Evolutionary conservation across 2,797 vertebrate species (phyloP).

Genomic region (Notoglanidium macrostoma): DNA sequence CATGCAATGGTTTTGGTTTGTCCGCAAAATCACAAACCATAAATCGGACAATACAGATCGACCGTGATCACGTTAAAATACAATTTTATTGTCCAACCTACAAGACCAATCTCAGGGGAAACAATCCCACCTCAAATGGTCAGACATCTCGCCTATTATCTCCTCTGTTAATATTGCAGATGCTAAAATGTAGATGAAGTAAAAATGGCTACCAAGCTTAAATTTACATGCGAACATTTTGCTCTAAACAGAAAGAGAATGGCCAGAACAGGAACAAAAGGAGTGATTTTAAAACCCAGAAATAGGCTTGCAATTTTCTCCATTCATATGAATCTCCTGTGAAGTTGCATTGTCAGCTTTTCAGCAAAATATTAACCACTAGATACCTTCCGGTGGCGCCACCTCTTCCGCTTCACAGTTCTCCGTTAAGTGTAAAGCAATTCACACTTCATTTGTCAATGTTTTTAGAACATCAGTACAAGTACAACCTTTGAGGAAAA

Average conservation of each 20-base stretch:
- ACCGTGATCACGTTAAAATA: not conserved
- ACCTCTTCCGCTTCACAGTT: not conserved
- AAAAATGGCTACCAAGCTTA: not conserved
- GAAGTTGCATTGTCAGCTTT: not conserved
- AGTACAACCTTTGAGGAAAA: not conserved
- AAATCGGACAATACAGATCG: not conserved
- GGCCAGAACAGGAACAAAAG: not conserved
- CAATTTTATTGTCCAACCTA: too few species aligned
- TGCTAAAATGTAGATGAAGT: too few species aligned
- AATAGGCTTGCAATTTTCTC: not conserved
- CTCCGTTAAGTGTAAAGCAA: not conserved
- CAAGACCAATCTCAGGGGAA: not conserved
- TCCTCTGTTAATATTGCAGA: not conserved
- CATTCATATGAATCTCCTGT: not conserved
- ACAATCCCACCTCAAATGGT: not conserved
- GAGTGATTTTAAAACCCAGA: not conserved
- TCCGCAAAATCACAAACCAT: not conserved
- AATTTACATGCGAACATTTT: not conserved
- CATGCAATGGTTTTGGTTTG: conserved; percentile 4
- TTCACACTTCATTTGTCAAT: not conserved
- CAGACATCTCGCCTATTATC: not conserved
- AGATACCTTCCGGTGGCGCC: not conserved
- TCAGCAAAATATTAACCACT: not conserved
- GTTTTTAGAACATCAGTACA: not conserved
- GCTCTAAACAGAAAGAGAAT: not conserved